phyloP scores from a whole-genome alignment of 1,140 invertebrate genomes.

The Cydia fagiglandana region DNA sequence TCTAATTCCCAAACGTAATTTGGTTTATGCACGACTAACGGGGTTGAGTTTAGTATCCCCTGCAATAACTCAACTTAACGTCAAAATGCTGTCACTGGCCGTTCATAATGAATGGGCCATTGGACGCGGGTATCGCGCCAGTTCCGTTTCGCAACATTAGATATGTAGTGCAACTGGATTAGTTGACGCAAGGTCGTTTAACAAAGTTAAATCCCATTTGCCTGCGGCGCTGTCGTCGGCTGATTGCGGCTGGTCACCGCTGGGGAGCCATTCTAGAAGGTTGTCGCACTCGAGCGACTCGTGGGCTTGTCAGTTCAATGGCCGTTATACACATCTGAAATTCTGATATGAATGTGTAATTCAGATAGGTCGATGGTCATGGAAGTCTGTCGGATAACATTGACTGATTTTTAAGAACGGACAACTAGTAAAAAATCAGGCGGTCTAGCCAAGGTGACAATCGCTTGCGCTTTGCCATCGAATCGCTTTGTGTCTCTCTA shows the following conservation, averaged over 20 bases:
- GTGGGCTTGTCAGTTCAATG: slow-evolving; percentile 43
- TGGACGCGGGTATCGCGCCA: slow-evolving; percentile 6
- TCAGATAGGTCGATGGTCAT: too few relatives aligned
- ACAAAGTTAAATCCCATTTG: slow-evolving; percentile 74
- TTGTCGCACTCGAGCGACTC: neutral
- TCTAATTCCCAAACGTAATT: too few relatives aligned
- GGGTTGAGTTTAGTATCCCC: slow-evolving; percentile 11
- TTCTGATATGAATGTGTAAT: slow-evolving; percentile 37
- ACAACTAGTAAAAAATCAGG: too few relatives aligned
- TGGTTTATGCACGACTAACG: too few relatives aligned
- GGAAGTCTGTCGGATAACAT: too few relatives aligned
- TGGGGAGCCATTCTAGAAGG: slow-evolving; percentile 35
- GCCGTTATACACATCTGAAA: slow-evolving; percentile 50
- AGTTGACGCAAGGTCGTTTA: slow-evolving; percentile 64
- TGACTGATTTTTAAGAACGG: too few relatives aligned
- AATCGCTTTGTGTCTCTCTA: too few relatives aligned
- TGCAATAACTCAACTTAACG: slow-evolving; percentile 56
- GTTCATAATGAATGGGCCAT: neutral
- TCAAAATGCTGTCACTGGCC: slow-evolving; percentile 45
- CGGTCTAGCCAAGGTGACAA: too few relatives aligned
- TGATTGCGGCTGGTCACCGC: slow-evolving; percentile 59
- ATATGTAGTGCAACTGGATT: slow-evolving; percentile 69
- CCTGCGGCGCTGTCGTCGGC: slow-evolving; percentile 57
- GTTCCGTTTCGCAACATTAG: slow-evolving; percentile 60
- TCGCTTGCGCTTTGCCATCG: too few relatives aligned